These are phyloP conservation scores for Patella ulyssiponensis DNA, from an alignment of 2,888 invertebrate genomes.

Conservation along the genomic window DNA sequence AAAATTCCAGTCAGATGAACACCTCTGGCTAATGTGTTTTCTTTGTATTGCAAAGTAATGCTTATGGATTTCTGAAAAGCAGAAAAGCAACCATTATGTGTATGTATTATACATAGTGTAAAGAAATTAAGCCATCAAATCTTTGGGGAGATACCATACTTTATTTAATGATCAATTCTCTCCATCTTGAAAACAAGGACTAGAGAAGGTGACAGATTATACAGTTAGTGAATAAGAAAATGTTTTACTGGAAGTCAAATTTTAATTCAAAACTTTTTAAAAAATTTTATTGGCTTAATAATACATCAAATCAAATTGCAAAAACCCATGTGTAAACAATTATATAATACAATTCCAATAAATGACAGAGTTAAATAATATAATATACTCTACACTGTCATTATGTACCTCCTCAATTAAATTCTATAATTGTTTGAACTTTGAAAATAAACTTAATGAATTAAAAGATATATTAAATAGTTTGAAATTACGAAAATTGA, in stretches of 20 bases:
- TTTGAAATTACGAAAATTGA: background rate
- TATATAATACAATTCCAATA: background rate
- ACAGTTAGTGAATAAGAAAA: background rate
- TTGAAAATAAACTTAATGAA: slow-evolving; percentile 2
- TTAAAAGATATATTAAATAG: background rate
- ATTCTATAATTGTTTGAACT: background rate
- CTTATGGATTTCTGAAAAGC: background rate
- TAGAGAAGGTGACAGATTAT: no score
- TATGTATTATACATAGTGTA: no score
- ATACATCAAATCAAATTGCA: background rate
- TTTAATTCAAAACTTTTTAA: background rate
- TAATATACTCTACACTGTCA: background rate
- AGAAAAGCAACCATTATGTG: no score
- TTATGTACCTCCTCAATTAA: background rate
- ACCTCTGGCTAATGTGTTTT: background rate
- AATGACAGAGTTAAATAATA: background rate
- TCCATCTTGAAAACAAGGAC: no score
- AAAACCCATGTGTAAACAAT: background rate
- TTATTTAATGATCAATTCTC: no score
- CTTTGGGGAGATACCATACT: no score
- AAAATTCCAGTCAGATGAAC: background rate
- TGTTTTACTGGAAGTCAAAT: background rate
- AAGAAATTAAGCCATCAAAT: no score
- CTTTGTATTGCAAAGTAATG: background rate
- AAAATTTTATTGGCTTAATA: background rate